Evolutionary conservation across 2,113 vertebrate genomes (phyloP).

Genomic region (Azemiops feae): DNA sequence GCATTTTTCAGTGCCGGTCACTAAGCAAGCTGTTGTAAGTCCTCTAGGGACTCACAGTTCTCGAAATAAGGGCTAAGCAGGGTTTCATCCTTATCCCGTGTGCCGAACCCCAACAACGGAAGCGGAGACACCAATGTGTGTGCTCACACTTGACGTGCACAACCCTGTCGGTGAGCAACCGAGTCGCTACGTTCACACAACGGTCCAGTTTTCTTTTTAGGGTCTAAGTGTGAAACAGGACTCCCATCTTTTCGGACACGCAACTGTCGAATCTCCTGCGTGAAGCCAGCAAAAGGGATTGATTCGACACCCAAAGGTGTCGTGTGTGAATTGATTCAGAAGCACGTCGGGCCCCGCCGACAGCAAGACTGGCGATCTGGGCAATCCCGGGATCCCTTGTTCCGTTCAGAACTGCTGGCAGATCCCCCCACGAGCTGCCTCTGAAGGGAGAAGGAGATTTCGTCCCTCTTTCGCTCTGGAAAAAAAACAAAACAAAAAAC

Average conservation of each 20-base stretch:
- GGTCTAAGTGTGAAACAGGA: too few relatives aligned
- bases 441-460: neutral
- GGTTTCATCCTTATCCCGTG: neutral
- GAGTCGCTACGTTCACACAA: neutral
- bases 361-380: neutral
- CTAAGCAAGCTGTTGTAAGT: neutral
- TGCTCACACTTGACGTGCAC: neutral
- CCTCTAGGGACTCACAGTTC: too few relatives aligned
- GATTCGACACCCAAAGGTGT: neutral
- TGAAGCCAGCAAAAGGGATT: neutral
- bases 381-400: neutral
- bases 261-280: neutral
- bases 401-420: neutral
- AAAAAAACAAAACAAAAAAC: too few relatives aligned
- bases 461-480: neutral
- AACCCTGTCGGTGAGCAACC: rapidly evolving
- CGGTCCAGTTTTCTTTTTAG: neutral
- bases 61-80: neutral
- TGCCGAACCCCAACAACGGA: neutral
- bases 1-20: too few relatives aligned
- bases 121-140: too few relatives aligned
- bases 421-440: neutral
- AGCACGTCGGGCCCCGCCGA: neutral
- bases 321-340: neutral
- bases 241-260: neutral